Conservation (phyloP, 2,797 vertebrate genomes). For the Darevskia mixta region DNA sequence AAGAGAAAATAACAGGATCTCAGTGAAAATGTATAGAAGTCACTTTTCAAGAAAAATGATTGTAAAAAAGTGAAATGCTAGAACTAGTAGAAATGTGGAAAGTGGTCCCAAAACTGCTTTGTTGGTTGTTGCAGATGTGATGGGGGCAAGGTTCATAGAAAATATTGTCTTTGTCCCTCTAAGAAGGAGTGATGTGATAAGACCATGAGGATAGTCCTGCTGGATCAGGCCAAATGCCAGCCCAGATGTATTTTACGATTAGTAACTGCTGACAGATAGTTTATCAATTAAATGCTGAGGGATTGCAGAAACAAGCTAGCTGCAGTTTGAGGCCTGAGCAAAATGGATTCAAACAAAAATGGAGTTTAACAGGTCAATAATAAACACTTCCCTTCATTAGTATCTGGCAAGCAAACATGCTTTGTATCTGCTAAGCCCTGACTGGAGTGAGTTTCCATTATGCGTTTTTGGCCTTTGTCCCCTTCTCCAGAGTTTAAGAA, state of each 20-base stretch:
- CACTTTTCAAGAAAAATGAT: too few species aligned
- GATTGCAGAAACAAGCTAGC: too few species aligned
- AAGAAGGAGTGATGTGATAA: not conserved
- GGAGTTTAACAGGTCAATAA: too few species aligned
- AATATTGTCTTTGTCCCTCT: not conserved
- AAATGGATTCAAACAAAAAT: too few species aligned
- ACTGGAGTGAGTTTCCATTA: not conserved
- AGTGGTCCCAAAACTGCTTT: not conserved
- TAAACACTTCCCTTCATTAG: not conserved
- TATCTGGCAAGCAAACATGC: not conserved
- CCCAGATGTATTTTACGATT: too few species aligned
- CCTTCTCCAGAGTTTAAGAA: conserved; percentile 87
- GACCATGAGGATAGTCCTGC: not conserved
- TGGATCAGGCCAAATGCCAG: too few species aligned
- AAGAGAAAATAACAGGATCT: not conserved
- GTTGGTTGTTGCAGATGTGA: not conserved
- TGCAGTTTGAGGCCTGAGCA: too few species aligned
- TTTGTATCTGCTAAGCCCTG: not conserved
- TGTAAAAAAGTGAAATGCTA: not conserved
- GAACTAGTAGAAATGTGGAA: not conserved
- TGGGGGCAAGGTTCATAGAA: too few species aligned
- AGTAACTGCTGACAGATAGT: too few species aligned
- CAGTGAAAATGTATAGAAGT: not conserved
- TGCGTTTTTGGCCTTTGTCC: not conserved
- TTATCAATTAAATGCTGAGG: too few species aligned